Base-by-base conservation (phyloP, 2,113 vertebrate species). In the Ciconia maguari region DNA sequence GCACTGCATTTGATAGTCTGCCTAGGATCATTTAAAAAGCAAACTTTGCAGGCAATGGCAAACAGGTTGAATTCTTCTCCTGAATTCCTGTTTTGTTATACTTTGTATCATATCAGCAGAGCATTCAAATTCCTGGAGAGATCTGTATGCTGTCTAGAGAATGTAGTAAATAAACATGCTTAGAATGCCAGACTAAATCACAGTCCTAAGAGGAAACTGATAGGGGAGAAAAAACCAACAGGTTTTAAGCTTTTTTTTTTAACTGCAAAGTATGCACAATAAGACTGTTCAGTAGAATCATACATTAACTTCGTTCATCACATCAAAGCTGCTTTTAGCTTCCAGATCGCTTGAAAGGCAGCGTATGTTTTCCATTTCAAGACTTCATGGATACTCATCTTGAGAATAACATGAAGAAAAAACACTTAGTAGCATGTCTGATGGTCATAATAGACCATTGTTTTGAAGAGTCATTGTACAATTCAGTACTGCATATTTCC, bases 161-260 rank as follows among this genome's bases (percentile, higher is more conserved):
- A 95, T 68, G 72, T 48, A 79, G 83, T 95, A 83, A 95, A 85
- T 80, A 95, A 91, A 79, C 81, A 87, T 74, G 22, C 46, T 81
- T 91, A 69, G 83, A 88, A 93, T 96, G 62, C 72, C 90, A 62
- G 36, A 42, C 52, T 78, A 69, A 90, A 76, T 88, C 86, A 64
- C 70, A 79, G 65, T 82, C 76, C 77, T 77, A 58, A 77, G 79
- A 54, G 65, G 44, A 93, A 86, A 75, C 58, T 66, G 71, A 80
- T 72, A 92, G 83, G 55, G 51, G 82, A 81, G 36, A 46, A 90
- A 69, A 83, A 83, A 24, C 2, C 2, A 22, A 9, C 20, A 18
- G 21, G 30, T 91, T 86, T 92, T 58, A 89, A 79, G 11, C 10
- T 74, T 89, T 81, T 54, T 48, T 70, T 44, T 66, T 83, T 86